Evolutionary conservation across 1,140 invertebrate species (phyloP), one percentile per base, ranked within the genome.

Genomic region (Amphibalanus amphitrite): DNA sequence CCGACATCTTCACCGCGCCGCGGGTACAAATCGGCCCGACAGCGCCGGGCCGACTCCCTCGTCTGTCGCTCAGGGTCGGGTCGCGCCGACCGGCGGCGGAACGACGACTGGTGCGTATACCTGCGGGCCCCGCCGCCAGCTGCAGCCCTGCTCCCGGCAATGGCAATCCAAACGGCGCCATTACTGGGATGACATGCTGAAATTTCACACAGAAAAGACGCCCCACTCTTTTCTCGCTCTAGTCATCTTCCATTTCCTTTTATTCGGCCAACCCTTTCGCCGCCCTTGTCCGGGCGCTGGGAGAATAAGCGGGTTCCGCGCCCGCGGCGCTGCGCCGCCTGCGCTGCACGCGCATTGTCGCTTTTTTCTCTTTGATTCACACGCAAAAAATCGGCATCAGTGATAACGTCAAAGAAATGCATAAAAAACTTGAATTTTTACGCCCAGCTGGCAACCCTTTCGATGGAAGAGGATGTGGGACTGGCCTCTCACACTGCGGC

Each of bases 361-460:
- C 47, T 59, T 59, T 59, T 59, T 59, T 59, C 47, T 59, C 6
- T 59, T 23, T 23, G 20, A 59, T 59, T 59, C 47, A 59, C 47
- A 59, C 47, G 47, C 47, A 59, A 59, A 59, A 59, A 59, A 59
- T 59, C 47, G 47, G 47, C 47, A 59, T 59, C 47, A 59, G 47
- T 59, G 47, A 59, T 59, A 59, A 59, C 23, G 47, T 59, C 47
- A 59, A 59, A 59, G 47, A 59, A 59, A 59, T 59, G 47, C 47
- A 59, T 59, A 59, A 59, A 59, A 59, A 59, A 59, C 47, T 59
- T 59, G 47, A 59, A 59, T 23, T 59, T 59, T 59, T 59, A 20
- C 47, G 47, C 47, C 47, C 47, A 59, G 47, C 47, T 59, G 47
- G 47, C 47, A 59, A 59, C 47, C 47, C 47, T 59, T 59, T 59